Percentiles rank a stretch among this genome's conserved stretches.
Conservation (phyloP, 1,140 invertebrate genomes). For the Drosophila willistoni region DNA sequence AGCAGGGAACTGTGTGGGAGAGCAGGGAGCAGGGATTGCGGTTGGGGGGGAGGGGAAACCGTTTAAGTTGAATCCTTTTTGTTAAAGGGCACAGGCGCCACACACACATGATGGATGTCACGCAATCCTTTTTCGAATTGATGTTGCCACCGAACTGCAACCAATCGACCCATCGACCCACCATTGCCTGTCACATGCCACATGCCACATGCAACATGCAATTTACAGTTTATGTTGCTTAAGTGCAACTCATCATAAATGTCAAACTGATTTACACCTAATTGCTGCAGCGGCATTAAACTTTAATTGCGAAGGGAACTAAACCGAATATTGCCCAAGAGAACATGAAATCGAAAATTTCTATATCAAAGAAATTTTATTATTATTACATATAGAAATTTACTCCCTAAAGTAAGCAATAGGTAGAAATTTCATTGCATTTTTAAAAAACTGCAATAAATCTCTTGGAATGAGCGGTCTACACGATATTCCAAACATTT, state of each 20-base stretch:
- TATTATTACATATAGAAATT: too few relatives aligned
- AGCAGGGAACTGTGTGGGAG: background rate
- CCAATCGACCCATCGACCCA: background rate
- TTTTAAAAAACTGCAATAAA: too few relatives aligned
- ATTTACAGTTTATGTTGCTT: constrained; percentile 29
- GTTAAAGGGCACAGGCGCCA: constrained; percentile 3
- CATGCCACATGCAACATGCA: constrained; percentile 49
- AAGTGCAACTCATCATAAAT: constrained; percentile 6
- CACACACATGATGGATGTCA: constrained; percentile 10
- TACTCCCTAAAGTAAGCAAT: too few relatives aligned
- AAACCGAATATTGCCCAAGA: too few relatives aligned
- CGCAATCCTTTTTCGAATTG: constrained; percentile 9
- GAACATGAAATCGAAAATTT: background rate
- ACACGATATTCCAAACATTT: too few relatives aligned
- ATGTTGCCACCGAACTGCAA: constrained; percentile 19
- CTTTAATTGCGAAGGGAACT: background rate
- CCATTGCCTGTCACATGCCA: constrained; percentile 5
- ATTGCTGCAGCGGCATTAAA: background rate
- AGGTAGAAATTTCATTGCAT: too few relatives aligned
- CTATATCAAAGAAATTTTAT: background rate
- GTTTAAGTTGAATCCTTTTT: constrained; percentile 6
- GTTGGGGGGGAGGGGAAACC: too few relatives aligned
- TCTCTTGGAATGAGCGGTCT: too few relatives aligned
- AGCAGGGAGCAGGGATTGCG: background rate
- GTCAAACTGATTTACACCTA: background rate